Base-by-base conservation (phyloP, 2,113 vertebrate genomes). In the Syngnathus floridae region DNA sequence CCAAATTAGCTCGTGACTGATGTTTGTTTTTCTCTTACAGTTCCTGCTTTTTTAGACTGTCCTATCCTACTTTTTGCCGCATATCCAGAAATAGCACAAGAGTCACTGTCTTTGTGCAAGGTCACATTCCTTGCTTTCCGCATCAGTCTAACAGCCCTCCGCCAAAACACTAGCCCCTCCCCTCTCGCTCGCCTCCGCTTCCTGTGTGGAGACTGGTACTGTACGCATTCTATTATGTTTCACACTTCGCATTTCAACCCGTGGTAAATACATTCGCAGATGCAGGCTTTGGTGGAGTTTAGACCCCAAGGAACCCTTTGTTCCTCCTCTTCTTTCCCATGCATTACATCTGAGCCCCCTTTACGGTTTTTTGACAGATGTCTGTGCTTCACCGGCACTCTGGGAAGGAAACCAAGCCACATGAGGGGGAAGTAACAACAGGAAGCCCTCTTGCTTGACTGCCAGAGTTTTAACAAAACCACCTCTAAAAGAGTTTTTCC, bases 401-500 rank as follows among this genome's bases (percentile, higher is more conserved):
- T 59, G 59, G 63, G 70, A 84, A 82, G 87, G 81, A 87, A 89
- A 80, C 75, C 61, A 16, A 56, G 22, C 56, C 19, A 64, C 60
- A 80, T 75, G 69, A 74, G 76, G 72, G 81, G 77, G 67, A 75
- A 82, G 85, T 84, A 84, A 86, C 69, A 78, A 75, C 83, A 80
- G 84, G 83, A 86, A 80, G 73, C 82, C 55, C 59, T 67, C 60
- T 71, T 64, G 60, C 67, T 82, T 65, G 74, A 71, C 76, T 80
- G 65, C 69, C 64, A 22, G 45, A 62, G 63, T 73, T 64, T 65
- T 38, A 83, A 68, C 64, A 78, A 83, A 82, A 62, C 65, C 72
- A 65, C 65, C 66, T 62, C 45, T 55, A 36, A 26, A 69, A 12
- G 9, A 6, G 4, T 19, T 66, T 51, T 10, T 36, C 66, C 43